phyloP scores from a whole-genome alignment of 2,113 vertebrate genomes.

The Strigops habroptila region DNA sequence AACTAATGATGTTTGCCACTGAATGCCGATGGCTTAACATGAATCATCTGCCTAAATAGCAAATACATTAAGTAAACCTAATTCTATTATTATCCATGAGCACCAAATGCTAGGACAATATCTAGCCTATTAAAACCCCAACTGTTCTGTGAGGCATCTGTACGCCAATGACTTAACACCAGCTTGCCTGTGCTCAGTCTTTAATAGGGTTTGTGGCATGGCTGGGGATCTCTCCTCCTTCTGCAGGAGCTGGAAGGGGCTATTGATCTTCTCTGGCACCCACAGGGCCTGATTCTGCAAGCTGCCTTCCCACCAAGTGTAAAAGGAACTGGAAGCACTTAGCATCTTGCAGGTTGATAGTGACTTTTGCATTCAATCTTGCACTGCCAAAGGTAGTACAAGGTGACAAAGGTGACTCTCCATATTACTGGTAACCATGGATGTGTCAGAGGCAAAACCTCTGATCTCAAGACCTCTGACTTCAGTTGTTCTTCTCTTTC shows the following conservation, averaged over 20 bases:
- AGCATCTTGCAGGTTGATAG: not conserved
- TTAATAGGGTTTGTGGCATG: not conserved
- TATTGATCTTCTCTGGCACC: not conserved
- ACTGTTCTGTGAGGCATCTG: slow-evolving; percentile 23
- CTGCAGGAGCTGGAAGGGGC: not conserved
- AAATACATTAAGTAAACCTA: slow-evolving; percentile 68
- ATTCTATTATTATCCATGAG: slow-evolving; percentile 54
- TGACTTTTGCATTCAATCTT: not conserved
- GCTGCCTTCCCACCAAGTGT: not conserved
- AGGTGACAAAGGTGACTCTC: not conserved
- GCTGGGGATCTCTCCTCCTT: not conserved
- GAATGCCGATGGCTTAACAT: slow-evolving; percentile 58
- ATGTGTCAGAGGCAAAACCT: not conserved
- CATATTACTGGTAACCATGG: not conserved
- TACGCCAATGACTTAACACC: not conserved
- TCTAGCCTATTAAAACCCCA: slow-evolving; percentile 58
- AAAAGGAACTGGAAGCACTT: not conserved
- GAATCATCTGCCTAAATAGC: slow-evolving; percentile 62
- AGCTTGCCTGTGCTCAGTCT: not conserved
- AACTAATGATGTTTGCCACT: slow-evolving; percentile 65
- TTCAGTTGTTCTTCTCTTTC: not conserved
- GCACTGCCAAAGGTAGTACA: rapidly evolving
- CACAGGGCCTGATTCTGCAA: not conserved
- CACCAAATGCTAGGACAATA: slow-evolving; percentile 56
- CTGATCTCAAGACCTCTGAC: not conserved